phyloP scores from a whole-genome alignment of 1,140 invertebrate species.

The Antheraea pernyi region DNA sequence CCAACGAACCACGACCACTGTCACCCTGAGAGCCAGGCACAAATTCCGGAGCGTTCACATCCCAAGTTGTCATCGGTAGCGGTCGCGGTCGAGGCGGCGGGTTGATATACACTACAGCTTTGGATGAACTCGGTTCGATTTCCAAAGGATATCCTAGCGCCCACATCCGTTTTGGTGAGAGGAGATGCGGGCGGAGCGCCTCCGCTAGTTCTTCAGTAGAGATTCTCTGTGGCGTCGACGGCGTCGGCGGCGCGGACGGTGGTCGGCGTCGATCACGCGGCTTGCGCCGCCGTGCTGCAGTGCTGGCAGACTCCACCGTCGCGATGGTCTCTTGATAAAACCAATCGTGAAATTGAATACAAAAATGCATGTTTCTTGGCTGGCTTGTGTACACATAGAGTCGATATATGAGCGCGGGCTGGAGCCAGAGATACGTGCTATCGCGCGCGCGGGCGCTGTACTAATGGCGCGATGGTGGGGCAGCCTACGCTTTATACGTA shows the following conservation, averaged over 20 bases:
- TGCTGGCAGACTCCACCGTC: slow-evolving; percentile 53
- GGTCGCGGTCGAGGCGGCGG: slow-evolving; percentile 63
- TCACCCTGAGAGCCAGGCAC: slow-evolving; percentile 78
- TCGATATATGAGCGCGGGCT: slow-evolving; percentile 59
- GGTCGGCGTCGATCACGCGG: slow-evolving; percentile 62
- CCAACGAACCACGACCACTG: slow-evolving; percentile 74
- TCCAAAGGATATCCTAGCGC: slow-evolving; percentile 87
- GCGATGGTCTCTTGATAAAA: slow-evolving; percentile 67
- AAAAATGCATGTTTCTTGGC: slow-evolving; percentile 66
- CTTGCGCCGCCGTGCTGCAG: slow-evolving; percentile 59
- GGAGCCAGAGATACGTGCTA: slow-evolving; percentile 60
- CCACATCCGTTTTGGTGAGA: slow-evolving; percentile 83
- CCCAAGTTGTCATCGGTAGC: slow-evolving; percentile 64
- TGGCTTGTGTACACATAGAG: slow-evolving; percentile 72
- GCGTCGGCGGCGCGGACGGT: slow-evolving; percentile 58
- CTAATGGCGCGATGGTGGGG: slow-evolving; percentile 68
- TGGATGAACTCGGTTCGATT: slow-evolving; percentile 79
- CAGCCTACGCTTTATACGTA: slow-evolving; percentile 71
- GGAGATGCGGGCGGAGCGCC: slow-evolving; percentile 79
- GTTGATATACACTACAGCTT: slow-evolving; percentile 82
- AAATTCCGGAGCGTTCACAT: slow-evolving; percentile 84
- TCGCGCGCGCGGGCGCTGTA: slow-evolving; percentile 71
- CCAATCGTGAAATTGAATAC: slow-evolving; percentile 65
- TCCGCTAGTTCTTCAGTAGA: slow-evolving; percentile 59
- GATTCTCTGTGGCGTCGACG: slow-evolving; percentile 64